Evolutionary conservation across 35 echinoderm and acorn worm species (phyloP).

Genomic region (Heliocidaris tuberculata): DNA sequence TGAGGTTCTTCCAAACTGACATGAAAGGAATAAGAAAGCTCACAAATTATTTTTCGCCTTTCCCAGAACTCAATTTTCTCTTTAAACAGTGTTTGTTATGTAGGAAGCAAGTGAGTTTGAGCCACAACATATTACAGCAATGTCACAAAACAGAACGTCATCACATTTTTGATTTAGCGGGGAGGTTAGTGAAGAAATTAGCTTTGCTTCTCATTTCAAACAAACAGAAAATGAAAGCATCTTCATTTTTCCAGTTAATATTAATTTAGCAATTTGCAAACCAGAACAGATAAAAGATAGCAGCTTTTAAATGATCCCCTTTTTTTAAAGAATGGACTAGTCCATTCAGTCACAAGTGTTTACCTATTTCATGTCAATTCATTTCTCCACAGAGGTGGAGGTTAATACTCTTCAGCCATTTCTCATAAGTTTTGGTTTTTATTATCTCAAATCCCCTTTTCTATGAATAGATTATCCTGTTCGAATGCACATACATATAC

Average conservation of each 20-base stretch:
- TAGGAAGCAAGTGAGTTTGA: background rate
- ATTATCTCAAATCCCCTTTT: too few species aligned
- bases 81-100: background rate
- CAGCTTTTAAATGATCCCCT: too few species aligned
- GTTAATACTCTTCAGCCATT: too few species aligned
- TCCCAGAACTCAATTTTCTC: too few species aligned
- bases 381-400: too few species aligned
- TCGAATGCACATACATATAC: conserved; percentile 46
- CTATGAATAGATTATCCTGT: background rate
- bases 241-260: background rate
- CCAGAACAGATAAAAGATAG: too few species aligned
- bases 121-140: background rate
- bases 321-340: too few species aligned
- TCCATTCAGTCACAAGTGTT: too few species aligned
- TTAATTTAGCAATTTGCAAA: too few species aligned
- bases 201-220: background rate
- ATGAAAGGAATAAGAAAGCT: background rate
- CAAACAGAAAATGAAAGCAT: background rate
- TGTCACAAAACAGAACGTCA: background rate
- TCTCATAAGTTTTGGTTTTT: too few species aligned
- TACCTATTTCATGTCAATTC: too few species aligned
- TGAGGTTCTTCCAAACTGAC: too few species aligned
- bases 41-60: background rate
- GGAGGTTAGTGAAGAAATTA: background rate
- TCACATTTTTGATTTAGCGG: background rate